Percentiles rank a stretch among this genome's conserved stretches.
These are phyloP conservation scores for Hystrix cristata DNA, from an alignment of 2,113 vertebrate species.

Conservation along the genomic window DNA sequence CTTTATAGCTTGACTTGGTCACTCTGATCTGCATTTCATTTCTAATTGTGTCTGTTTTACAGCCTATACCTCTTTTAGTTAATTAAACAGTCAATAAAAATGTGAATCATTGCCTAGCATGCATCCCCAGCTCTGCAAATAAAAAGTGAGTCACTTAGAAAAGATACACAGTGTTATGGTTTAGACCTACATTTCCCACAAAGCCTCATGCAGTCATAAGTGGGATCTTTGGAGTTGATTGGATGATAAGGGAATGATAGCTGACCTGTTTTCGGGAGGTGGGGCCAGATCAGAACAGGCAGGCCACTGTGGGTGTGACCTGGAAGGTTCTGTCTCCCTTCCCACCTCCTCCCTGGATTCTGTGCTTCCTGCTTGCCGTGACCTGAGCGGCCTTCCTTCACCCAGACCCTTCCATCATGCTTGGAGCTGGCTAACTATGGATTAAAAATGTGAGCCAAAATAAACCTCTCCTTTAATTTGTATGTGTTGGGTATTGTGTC, in stretches of 20 bases:
- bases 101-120: background rate
- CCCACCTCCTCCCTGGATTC: background rate
- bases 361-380: background rate
- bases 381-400: background rate
- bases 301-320: background rate
- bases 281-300: background rate
- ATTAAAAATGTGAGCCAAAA: background rate
- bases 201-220: background rate
- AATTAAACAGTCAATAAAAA: background rate
- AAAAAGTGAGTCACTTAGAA: background rate
- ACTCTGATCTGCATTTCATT: background rate
- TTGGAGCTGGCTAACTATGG: background rate
- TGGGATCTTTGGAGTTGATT: background rate
- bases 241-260: background rate
- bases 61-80: background rate
- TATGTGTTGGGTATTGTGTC: background rate
- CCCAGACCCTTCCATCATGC: background rate
- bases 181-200: background rate
- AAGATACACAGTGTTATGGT: background rate
- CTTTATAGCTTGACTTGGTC: background rate
- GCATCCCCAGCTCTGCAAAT: background rate
- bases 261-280: background rate
- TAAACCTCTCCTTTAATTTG: background rate
- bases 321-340: background rate
- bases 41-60: background rate